These are phyloP conservation scores for Papilio gigon DNA, from an alignment of 2,888 invertebrate species.

Conservation along the genomic window DNA sequence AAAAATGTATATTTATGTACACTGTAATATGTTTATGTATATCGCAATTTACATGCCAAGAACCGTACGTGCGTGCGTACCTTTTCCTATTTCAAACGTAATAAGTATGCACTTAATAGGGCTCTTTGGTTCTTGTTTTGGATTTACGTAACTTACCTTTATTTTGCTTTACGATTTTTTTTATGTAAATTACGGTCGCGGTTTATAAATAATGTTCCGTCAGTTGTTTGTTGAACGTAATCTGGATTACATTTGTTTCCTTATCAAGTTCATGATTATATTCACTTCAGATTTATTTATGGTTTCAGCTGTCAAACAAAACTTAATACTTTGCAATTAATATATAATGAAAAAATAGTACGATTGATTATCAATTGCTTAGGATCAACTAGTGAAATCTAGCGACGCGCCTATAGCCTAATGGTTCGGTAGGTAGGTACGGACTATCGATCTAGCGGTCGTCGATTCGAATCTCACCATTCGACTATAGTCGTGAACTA, in stretches of 20 bases:
- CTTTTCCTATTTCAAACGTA: conserved; percentile 17
- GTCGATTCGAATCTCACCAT: no score
- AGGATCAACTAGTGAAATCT: no score
- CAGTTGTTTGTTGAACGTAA: neutral
- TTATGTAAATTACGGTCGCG: neutral
- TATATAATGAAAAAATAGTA: no score
- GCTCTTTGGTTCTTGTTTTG: neutral
- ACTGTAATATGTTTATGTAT: neutral
- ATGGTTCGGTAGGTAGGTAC: no score
- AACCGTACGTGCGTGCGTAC: conserved; percentile 23
- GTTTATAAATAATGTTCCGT: neutral
- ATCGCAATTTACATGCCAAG: conserved; percentile 14
- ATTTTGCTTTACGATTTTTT: conserved; percentile 12
- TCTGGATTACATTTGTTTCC: neutral
- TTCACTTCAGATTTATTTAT: no score
- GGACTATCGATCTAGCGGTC: no score
- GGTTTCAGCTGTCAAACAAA: no score
- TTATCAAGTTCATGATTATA: neutral
- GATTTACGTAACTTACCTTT: conserved; percentile 1
- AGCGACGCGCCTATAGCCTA: no score
- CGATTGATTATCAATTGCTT: no score
- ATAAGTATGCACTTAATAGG: conserved; percentile 18
- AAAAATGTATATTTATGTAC: neutral
- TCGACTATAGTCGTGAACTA: no score
- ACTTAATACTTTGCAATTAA: no score